Base-by-base conservation (phyloP, 2,113 vertebrate species). In the Sebastes fasciatus region DNA sequence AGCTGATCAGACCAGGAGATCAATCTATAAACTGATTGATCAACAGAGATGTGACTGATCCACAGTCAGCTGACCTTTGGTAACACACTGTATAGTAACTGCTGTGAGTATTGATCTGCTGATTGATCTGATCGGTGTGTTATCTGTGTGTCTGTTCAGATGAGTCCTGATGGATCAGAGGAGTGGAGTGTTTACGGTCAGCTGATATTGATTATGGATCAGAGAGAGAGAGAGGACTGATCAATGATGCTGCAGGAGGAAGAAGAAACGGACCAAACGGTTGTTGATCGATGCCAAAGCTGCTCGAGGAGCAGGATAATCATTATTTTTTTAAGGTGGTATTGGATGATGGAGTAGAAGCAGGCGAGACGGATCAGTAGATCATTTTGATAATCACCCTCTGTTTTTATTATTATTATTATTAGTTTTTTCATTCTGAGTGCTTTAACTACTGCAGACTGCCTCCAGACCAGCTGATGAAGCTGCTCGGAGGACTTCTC, bases 371-470 rank as follows among this genome's bases (percentile, higher is more conserved):
- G 17, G 9, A 13, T 63, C 16, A 43, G 61, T 19, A 40, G 61
- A 58, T 58, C 2, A n/a, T 52, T 17, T 23, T 21, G 55, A 60
- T 26, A 60, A 60, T 60, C 57, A 4, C 57, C 21, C 21, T 60
- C 5, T 60, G 55, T n/a, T 57, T 34, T 57, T 64, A 16, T 19
- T 26, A 12, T 26, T 66, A 40, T 23, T 26, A 16, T 62, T 57
- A 34, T 57, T 17, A 21, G 2, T 17, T 49, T 55, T 84, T 68
- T 51, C 46, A 61, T 7, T 40, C 42, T 46, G 67, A 64, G 58
- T 82, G 84, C 86, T 86, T 62, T 19, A 67, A 83, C 85, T 85
- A 74, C 87, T 89, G 85, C 34, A 51, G 8, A 34, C 72, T 26
- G 82, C 65, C 13, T 52, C 73, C 84, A 71, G 68, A 57, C 3